phyloP scores from a whole-genome alignment of 2,888 invertebrate species.

The Ochlodes sylvanus region DNA sequence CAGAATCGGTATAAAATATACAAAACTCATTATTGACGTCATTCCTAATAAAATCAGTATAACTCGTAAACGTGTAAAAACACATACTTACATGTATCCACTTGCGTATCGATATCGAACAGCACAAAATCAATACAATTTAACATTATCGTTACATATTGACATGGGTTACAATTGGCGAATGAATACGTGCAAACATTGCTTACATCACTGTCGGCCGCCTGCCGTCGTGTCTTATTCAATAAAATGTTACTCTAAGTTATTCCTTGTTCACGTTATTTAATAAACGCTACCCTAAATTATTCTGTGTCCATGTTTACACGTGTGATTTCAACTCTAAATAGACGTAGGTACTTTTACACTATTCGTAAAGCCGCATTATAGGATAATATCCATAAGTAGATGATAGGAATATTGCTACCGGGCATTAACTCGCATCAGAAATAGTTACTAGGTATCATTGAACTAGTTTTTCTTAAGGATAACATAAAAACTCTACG shows the following conservation, averaged over 20 bases:
- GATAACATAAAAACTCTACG: neutral
- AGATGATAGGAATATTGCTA: no score
- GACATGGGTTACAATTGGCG: constrained; percentile 6
- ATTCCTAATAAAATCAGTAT: no score
- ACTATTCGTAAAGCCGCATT: no score
- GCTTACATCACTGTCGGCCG: neutral
- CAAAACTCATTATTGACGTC: neutral
- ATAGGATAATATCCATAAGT: no score
- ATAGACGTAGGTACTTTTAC: no score
- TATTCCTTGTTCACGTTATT: neutral
- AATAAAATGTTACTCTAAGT: constrained; percentile 6
- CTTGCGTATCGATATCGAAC: neutral
- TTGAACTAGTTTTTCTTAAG: neutral
- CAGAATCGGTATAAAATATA: neutral
- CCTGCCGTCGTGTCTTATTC: neutral
- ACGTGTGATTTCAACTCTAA: constrained; percentile 2
- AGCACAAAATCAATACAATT: neutral
- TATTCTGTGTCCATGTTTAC: neutral
- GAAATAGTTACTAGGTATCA: neutral
- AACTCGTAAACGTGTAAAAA: no score
- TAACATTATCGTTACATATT: constrained; percentile 1
- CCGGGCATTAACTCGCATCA: no score
- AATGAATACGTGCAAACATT: constrained; percentile 18
- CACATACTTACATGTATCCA: neutral
- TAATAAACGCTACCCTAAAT: constrained; percentile 6